Evolutionary conservation across 2,888 invertebrate genomes (phyloP).

Genomic region (Morpho helenor): DNA sequence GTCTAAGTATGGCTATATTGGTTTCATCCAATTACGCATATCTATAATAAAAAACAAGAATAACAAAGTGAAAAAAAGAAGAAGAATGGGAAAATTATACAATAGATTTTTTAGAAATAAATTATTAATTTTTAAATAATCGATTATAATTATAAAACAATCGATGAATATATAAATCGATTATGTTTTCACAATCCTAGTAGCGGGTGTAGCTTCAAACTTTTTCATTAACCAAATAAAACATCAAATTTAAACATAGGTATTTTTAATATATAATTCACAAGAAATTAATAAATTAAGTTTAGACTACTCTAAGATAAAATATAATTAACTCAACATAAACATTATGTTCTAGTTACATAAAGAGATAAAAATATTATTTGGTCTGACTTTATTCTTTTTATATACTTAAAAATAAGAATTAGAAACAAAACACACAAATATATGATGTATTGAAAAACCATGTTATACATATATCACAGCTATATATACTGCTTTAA

Average conservation of each 20-base stretch:
- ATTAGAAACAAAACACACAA: not conserved
- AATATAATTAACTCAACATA: too few species aligned
- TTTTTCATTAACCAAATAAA: not conserved
- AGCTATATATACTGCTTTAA: slow-evolving; percentile 56
- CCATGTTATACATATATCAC: slow-evolving; percentile 46
- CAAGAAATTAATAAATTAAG: slow-evolving; percentile 23
- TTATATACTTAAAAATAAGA: not conserved
- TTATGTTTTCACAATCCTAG: too few species aligned
- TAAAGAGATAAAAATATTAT: not conserved
- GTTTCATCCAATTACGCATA: too few species aligned
- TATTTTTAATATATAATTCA: not conserved
- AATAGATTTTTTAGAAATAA: too few species aligned
- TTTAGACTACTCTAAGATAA: not conserved
- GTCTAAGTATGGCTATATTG: too few species aligned
- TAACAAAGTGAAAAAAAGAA: too few species aligned
- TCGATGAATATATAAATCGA: too few species aligned
- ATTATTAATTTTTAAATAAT: too few species aligned
- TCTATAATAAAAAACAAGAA: too few species aligned
- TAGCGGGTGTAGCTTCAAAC: too few species aligned
- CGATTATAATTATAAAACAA: too few species aligned
- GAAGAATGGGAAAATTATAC: too few species aligned
- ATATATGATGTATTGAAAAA: slow-evolving; percentile 5
- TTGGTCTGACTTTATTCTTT: not conserved
- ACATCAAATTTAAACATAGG: not conserved
- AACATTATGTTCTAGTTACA: not conserved